Conservation (phyloP, 1,140 invertebrate genomes). For the Achroia grisella region DNA sequence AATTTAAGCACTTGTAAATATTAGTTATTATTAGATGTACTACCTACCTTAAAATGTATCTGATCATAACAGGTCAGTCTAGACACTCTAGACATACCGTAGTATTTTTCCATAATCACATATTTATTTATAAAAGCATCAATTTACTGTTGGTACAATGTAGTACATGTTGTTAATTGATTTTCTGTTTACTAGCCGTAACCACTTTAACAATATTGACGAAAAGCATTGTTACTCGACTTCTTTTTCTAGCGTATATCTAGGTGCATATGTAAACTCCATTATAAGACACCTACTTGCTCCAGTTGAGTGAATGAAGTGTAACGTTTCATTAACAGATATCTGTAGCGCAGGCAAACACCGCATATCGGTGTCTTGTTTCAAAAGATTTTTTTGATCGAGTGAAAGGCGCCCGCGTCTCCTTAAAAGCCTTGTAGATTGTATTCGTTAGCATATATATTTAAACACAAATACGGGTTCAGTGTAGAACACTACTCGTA, state of each 20-base stretch:
- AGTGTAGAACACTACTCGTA: constrained; percentile 24
- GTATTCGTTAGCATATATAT: constrained; percentile 48
- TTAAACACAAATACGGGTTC: constrained; percentile 22
- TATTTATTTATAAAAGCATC: too few relatives aligned
- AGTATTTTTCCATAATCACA: too few relatives aligned
- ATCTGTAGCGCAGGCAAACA: constrained; percentile 37
- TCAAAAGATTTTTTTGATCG: constrained; percentile 46
- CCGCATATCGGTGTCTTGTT: constrained; percentile 51
- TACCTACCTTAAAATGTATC: too few relatives aligned
- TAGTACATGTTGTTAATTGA: background rate
- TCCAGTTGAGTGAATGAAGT: constrained; percentile 49
- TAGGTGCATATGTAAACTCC: constrained; percentile 8
- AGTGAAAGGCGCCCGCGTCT: constrained; percentile 52
- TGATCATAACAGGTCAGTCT: too few relatives aligned
- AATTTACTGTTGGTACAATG: too few relatives aligned
- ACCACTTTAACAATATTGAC: background rate
- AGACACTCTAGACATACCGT: too few relatives aligned
- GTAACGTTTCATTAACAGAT: constrained; percentile 50
- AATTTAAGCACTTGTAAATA: too few relatives aligned
- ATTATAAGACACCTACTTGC: constrained; percentile 23
- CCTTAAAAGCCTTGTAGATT: constrained; percentile 58
- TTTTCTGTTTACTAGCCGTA: constrained; percentile 2
- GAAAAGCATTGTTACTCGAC: background rate
- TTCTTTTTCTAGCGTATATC: constrained; percentile 7
- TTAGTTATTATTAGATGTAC: too few relatives aligned